These are phyloP conservation scores for Crotalus tigris DNA, from an alignment of 2,113 vertebrate genomes.

Conservation along the genomic window DNA sequence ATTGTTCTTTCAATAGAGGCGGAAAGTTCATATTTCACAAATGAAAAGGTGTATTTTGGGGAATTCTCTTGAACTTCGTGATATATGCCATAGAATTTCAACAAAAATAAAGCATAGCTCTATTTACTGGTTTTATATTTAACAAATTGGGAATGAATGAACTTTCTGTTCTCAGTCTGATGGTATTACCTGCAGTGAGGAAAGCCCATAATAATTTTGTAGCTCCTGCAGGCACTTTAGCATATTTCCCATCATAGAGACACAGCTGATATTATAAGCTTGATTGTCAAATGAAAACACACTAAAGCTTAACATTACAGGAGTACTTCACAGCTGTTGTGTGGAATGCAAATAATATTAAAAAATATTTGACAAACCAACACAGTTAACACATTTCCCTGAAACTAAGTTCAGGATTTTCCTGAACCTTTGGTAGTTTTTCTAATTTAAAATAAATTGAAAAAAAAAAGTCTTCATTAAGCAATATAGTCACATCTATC, in stretches of 20 bases:
- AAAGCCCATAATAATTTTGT: constrained; percentile 42
- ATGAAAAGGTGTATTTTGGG: not conserved
- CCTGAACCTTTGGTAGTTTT: not conserved
- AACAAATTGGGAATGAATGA: not conserved
- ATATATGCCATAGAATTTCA: not conserved
- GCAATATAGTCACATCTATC: not conserved
- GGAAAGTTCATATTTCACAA: not conserved
- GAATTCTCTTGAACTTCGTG: not conserved
- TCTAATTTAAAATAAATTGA: not conserved
- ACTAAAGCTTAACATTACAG: not conserved
- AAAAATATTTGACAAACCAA: not conserved
- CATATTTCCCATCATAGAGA: constrained; percentile 50
- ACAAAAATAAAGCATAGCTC: not conserved
- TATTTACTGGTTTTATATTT: constrained; percentile 22
- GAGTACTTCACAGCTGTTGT: not conserved
- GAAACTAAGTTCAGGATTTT: not conserved
- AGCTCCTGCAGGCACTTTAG: constrained; percentile 54
- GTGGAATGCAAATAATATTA: not conserved
- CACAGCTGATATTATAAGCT: constrained; percentile 38
- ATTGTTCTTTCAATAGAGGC: not conserved
- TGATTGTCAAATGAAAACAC: not conserved
- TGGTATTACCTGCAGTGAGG: not conserved
- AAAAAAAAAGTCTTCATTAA: not conserved
- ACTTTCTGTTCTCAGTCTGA: not conserved
- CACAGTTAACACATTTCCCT: not conserved